A percentile compares a stretch with the other conserved stretches of the same genome.
Conservation (phyloP, 2,888 invertebrate species). For the Melanchra persicariae region DNA sequence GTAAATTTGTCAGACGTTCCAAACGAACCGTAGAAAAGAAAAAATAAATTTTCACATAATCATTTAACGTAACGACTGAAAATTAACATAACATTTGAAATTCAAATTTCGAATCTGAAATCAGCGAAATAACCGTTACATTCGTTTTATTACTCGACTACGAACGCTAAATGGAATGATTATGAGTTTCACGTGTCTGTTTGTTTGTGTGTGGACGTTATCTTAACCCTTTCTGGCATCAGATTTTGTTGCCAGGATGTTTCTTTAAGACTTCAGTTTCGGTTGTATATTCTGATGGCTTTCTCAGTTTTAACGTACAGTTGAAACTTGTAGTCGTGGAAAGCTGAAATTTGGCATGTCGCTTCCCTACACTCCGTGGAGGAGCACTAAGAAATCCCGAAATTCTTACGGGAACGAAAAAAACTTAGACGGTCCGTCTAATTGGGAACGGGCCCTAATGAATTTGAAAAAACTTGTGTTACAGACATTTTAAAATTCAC, state of each 20-base stretch:
- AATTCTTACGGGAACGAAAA: too few relatives aligned
- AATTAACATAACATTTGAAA: conserved; percentile 64
- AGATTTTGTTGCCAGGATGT: background rate
- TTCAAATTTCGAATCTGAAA: conserved; percentile 66
- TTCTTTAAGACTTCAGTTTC: background rate
- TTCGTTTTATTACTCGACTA: conserved; percentile 38
- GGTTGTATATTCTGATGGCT: background rate
- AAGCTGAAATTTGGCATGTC: too few relatives aligned
- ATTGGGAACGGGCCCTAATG: too few relatives aligned
- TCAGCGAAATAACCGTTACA: conserved; percentile 59
- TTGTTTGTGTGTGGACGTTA: conserved; percentile 12
- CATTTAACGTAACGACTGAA: conserved; percentile 58
- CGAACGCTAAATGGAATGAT: conserved; percentile 9
- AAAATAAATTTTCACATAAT: conserved; percentile 49
- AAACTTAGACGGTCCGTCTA: too few relatives aligned
- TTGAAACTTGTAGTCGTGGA: too few relatives aligned
- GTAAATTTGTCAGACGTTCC: conserved; percentile 37
- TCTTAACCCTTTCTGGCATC: conserved; percentile 3
- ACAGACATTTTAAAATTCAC: too few relatives aligned
- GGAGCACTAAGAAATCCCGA: too few relatives aligned
- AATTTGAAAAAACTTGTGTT: too few relatives aligned
- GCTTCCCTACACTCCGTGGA: too few relatives aligned
- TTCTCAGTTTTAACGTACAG: too few relatives aligned
- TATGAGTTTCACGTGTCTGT: conserved; percentile 28
- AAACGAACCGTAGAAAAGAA: conserved; percentile 32